Evolutionary conservation across 2,888 invertebrate genomes (phyloP), one percentile per base, ranked within the genome.

Genomic region (Sesia bembeciformis): DNA sequence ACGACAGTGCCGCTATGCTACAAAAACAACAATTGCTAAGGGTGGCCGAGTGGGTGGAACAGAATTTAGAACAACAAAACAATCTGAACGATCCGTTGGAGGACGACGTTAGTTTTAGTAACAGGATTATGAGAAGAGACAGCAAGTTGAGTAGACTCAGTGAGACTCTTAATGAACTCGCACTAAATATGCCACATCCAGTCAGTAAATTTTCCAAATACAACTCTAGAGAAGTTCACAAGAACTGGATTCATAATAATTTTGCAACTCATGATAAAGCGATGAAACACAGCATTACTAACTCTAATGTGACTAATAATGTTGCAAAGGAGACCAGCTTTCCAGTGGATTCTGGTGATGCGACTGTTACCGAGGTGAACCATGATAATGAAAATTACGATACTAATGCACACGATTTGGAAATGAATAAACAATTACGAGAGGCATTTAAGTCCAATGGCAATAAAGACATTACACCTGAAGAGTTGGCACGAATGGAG

Each of bases 31-130:
- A 94, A 58, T 69, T 94, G 60, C 91, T 92, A 38, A 86, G 94
- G 62, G 94, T 95, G 6, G 94, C 94, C 0, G 94, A 95, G 65
- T 95, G 95, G 95, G 94, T 95, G 38, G 93, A 94, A 72, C 92
- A 91, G 63, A 93, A 92, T 65, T 74, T 91, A 69, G 90, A 89
- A 57, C 90, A 86, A 57, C 90, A 88, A 57, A 89, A 86, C 54
- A 89, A 76, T 62, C 80, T 80, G 53, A 85, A 83, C 43, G 88
- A 88, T 62, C 86, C 83, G 3, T 59, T 85, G 39, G 88, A 87
- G 53, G 86, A 89, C 8, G 88, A 88, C 52, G 81, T 80, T 6
- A 75, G 66, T 56, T 86, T 84, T 57, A 72, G 65, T 23, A 82
- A 74, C 55, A 76, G 79, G 55, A 64, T 72, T 8, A 56, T 72